Percentiles rank a stretch among this genome's conserved stretches.
Evolutionary conservation across 2,888 invertebrate genomes (phyloP).

Genomic region (Pomacea canaliculata): DNA sequence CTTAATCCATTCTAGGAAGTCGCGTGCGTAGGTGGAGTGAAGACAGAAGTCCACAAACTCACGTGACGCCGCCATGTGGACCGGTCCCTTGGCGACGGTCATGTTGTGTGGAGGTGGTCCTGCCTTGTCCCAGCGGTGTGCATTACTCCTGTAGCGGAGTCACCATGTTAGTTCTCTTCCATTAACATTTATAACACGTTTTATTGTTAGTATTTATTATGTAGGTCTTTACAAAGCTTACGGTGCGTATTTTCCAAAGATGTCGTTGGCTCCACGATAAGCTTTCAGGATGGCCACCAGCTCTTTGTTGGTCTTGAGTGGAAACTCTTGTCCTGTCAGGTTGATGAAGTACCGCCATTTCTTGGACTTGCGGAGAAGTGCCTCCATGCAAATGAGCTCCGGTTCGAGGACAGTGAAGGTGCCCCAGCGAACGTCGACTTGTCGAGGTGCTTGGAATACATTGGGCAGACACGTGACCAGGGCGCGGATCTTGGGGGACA

Average conservation of each 20-base stretch:
- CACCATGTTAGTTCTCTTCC: no score
- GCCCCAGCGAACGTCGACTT: slow-evolving; percentile 4
- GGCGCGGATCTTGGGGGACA: not conserved
- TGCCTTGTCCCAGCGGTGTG: no score
- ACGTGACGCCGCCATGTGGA: no score
- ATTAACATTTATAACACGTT: no score
- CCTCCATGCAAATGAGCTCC: slow-evolving; percentile 17
- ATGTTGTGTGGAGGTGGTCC: no score
- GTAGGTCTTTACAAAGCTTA: no score
- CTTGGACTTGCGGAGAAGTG: slow-evolving; percentile 30
- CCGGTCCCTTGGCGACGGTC: no score
- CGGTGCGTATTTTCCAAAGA: slow-evolving; percentile 33
- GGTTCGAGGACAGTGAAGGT: slow-evolving; percentile 9
- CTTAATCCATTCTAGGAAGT: no score
- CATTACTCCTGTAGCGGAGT: no score
- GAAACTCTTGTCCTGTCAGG: slow-evolving; percentile 48
- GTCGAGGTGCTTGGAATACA: slow-evolving; percentile 58
- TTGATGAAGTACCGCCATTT: slow-evolving; percentile 17
- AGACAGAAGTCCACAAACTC: no score
- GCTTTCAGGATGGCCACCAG: slow-evolving; percentile 51
- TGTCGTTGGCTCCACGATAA: slow-evolving; percentile 59
- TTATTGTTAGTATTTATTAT: slow-evolving; percentile 17
- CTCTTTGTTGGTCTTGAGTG: slow-evolving; percentile 59
- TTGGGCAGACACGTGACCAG: slow-evolving; percentile 55
- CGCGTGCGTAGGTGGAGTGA: no score